These are phyloP conservation scores for Chrysolina americana DNA, from an alignment of 2,888 invertebrate species.

Conservation along the genomic window DNA sequence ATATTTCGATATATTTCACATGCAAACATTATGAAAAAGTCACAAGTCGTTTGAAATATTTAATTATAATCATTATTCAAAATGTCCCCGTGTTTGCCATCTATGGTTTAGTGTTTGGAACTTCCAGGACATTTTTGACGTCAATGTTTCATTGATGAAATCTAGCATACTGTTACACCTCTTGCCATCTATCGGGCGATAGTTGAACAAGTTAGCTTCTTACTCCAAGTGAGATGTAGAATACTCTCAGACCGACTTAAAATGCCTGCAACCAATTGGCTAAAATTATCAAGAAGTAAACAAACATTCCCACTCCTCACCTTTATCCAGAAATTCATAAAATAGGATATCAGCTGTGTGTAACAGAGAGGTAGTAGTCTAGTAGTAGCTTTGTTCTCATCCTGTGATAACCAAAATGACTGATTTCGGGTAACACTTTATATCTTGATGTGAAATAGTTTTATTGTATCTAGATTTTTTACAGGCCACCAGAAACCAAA, in stretches of 20 bases:
- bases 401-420: conserved; percentile 35
- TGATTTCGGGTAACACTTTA: conserved; percentile 36
- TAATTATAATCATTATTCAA: too few species aligned
- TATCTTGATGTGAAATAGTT: background rate
- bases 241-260: background rate
- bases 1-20: too few species aligned
- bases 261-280: conserved; percentile 16
- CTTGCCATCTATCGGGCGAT: background rate
- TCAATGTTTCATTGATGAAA: background rate
- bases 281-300: conserved; percentile 23
- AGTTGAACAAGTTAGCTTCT: background rate
- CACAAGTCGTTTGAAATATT: too few species aligned
- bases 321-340: conserved; percentile 36
- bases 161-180: background rate
- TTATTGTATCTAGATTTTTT: conserved; percentile 36
- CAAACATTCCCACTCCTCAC: conserved; percentile 36
- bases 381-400: conserved; percentile 14
- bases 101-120: too few species aligned
- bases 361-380: background rate
- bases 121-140: too few species aligned
- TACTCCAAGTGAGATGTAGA: background rate
- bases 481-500: conserved; percentile 54
- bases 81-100: too few species aligned
- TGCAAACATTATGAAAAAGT: too few species aligned
- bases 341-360: conserved; percentile 41